Conservation (phyloP, 2,888 invertebrate genomes). For the Apamea epomidion region DNA sequence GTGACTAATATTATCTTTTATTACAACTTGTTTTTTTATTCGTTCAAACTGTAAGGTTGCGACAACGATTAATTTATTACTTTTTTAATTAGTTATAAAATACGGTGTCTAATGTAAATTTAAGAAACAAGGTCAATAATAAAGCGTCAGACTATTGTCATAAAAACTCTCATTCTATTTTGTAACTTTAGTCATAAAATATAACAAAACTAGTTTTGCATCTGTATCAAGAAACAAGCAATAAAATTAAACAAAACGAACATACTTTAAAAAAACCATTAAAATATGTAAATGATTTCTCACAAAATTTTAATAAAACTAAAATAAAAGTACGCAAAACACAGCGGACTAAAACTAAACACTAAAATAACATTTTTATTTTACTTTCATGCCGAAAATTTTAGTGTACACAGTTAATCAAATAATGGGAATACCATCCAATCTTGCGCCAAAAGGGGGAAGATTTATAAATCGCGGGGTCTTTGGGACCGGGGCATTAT, state of each 20-base stretch:
- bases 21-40: not conserved
- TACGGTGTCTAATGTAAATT: slow-evolving; percentile 9
- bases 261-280: too few relatives aligned
- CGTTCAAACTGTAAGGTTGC: not conserved
- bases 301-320: not conserved
- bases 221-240: not conserved
- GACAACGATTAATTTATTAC: not conserved
- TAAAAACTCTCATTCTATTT: not conserved
- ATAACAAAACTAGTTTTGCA: too few relatives aligned
- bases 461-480: slow-evolving; percentile 82
- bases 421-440: slow-evolving; percentile 65
- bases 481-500: slow-evolving; percentile 72
- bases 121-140: not conserved
- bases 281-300: not conserved
- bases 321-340: not conserved
- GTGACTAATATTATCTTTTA: not conserved
- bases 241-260: not conserved
- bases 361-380: slow-evolving; percentile 11
- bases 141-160: not conserved
- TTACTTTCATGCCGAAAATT: slow-evolving; percentile 20
- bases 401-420: slow-evolving; percentile 49
- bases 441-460: slow-evolving; percentile 65
- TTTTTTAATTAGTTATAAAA: not conserved
- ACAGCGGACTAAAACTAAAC: slow-evolving; percentile 7
- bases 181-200: not conserved